Conservation (phyloP, 1,140 invertebrate genomes). For the Orussus abietinus region DNA sequence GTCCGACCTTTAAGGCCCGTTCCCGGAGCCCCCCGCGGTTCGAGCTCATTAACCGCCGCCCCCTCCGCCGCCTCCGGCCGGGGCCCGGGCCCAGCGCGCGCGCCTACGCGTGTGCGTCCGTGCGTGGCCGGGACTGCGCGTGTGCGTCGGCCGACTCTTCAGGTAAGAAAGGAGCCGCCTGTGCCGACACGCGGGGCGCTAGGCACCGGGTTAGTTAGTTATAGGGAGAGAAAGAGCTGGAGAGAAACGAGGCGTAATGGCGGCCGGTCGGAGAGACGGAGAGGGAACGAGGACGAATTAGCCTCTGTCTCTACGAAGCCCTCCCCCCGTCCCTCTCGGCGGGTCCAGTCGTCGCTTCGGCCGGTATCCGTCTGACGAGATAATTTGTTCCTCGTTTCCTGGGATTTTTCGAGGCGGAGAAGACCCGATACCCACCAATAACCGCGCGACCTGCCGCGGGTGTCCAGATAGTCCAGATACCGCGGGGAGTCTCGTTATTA, state of each 20-base stretch:
- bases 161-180: conserved; percentile 55
- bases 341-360: conserved; percentile 27
- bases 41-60: conserved; percentile 49
- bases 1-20: no score
- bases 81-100: conserved; percentile 19
- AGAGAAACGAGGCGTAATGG: conserved; percentile 7
- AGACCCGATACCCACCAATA: conserved; percentile 13
- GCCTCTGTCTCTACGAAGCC: conserved; percentile 4
- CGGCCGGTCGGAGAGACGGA: conserved; percentile 20
- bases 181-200: conserved; percentile 52
- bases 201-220: conserved; percentile 47
- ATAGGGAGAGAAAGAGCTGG: conserved; percentile 22
- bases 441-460: conserved; percentile 2
- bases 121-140: conserved; percentile 5
- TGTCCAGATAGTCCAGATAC: not conserved
- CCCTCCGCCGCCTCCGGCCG: conserved; percentile 20
- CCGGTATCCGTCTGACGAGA: conserved; percentile 44
- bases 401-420: conserved; percentile 38
- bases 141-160: conserved; percentile 30
- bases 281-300: conserved; percentile 10
- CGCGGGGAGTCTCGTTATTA: conserved; percentile 35
- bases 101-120: conserved; percentile 17
- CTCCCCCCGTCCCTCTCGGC: conserved; percentile 12
- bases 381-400: conserved; percentile 53
- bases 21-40: conserved; percentile 42